phyloP scores from a whole-genome alignment of 2,888 invertebrate species.

The Macrosiphum euphorbiae region DNA sequence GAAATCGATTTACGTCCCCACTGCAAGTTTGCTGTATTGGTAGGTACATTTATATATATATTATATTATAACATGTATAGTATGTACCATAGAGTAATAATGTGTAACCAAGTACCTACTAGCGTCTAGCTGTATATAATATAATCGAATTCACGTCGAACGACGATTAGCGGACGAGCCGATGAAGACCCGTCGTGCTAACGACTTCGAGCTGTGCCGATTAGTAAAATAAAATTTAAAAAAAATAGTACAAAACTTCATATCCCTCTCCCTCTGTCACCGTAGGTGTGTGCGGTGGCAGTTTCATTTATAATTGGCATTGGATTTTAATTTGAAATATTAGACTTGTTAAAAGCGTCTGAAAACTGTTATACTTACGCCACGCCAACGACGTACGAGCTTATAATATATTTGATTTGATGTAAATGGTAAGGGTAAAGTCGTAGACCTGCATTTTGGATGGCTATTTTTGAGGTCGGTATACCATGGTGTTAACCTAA shows the following conservation, averaged over 20 bases:
- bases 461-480: neutral
- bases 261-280: neutral
- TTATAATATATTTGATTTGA: neutral
- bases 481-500: neutral
- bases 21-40: neutral
- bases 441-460: neutral
- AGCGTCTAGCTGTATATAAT: neutral
- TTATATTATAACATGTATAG: too few species aligned
- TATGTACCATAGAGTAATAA: too few species aligned
- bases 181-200: constrained; percentile 9
- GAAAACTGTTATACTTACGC: neutral
- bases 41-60: neutral
- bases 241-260: neutral
- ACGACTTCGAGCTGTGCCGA: neutral
- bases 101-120: neutral
- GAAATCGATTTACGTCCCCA: neutral
- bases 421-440: neutral
- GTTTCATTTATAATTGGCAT: neutral
- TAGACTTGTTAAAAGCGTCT: neutral
- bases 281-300: neutral
- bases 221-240: neutral
- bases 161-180: constrained; percentile 45
- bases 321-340: neutral
- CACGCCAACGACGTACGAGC: neutral
- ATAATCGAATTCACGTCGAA: constrained; percentile 14